Conservation (phyloP, 2,797 vertebrate species). For the Gambusia yucatana region DNA sequence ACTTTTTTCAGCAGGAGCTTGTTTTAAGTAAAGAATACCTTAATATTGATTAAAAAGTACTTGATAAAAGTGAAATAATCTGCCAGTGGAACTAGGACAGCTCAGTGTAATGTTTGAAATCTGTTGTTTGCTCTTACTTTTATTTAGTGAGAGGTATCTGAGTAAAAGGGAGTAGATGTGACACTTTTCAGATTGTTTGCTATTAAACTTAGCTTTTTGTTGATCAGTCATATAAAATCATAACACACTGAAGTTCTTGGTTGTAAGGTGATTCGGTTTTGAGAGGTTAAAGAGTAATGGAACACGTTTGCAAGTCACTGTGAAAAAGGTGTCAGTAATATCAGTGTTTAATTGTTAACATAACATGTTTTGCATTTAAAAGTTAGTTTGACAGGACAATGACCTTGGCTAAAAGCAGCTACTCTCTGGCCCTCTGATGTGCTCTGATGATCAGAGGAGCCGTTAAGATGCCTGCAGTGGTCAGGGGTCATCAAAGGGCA, state of each 20-base stretch:
- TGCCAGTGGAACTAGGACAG: no score
- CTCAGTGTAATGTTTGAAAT: not conserved
- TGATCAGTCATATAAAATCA: not conserved
- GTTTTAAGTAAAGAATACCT: no score
- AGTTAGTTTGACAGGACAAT: slow-evolving; percentile 64
- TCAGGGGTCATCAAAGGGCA: slow-evolving; percentile 83
- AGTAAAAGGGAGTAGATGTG: not conserved
- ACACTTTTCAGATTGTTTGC: not conserved
- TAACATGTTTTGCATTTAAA: not conserved
- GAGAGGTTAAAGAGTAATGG: not conserved
- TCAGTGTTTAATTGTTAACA: not conserved
- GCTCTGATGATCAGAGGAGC: slow-evolving; percentile 77
- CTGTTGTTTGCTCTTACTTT: not conserved
- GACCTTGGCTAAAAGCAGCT: slow-evolving; percentile 75
- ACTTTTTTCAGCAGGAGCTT: no score
- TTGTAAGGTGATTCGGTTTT: not conserved
- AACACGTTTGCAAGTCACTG: not conserved
- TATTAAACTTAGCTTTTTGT: not conserved
- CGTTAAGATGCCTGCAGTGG: slow-evolving; percentile 75
- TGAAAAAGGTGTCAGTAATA: not conserved
- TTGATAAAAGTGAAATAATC: no score
- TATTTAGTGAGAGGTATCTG: not conserved
- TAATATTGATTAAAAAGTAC: no score
- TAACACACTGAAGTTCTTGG: not conserved
- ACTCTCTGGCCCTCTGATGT: slow-evolving; percentile 64